phyloP scores from a whole-genome alignment of 2,113 vertebrate species.

The Ophiodon elongatus region DNA sequence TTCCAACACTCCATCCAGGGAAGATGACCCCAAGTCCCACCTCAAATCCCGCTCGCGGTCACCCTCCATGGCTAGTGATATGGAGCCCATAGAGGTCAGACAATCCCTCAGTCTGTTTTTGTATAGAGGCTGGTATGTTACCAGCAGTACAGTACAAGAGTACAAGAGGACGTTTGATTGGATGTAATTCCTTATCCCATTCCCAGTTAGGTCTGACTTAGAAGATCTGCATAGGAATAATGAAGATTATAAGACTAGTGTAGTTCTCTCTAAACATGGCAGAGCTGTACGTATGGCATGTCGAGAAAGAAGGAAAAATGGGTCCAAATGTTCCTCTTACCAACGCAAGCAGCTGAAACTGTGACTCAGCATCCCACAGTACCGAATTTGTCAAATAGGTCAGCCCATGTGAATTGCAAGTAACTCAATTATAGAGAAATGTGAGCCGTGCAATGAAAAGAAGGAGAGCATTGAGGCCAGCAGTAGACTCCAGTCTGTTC shows the following conservation, averaged over 20 bases:
- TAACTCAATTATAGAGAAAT: slow-evolving; percentile 40
- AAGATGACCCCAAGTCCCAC: slow-evolving; percentile 90
- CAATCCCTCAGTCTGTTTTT: neutral
- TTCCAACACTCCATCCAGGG: slow-evolving; percentile 91
- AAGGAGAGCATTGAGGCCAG: neutral
- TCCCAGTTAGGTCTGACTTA: neutral
- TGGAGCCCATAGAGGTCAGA: slow-evolving; percentile 92
- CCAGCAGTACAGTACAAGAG: too few relatives aligned
- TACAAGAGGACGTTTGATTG: neutral
- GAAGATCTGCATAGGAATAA: neutral
- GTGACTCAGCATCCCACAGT: neutral
- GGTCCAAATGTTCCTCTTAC: neutral
- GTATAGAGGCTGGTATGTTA: neutral
- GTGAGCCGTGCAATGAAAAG: neutral
- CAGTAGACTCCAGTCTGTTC: neutral
- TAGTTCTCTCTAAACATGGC: neutral
- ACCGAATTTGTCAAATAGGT: neutral
- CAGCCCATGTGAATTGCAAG: neutral
- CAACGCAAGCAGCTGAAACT: neutral
- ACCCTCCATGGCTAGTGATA: slow-evolving; percentile 92
- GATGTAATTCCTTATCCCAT: neutral
- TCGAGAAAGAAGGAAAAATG: neutral
- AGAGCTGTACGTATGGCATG: slow-evolving; percentile 12
- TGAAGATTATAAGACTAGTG: too few relatives aligned
- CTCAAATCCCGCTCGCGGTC: slow-evolving; percentile 90